A percentile compares a stretch with the other conserved stretches of the same genome.
Evolutionary conservation across 2,888 invertebrate genomes (phyloP).

Genomic region (Euproctis similis): DNA sequence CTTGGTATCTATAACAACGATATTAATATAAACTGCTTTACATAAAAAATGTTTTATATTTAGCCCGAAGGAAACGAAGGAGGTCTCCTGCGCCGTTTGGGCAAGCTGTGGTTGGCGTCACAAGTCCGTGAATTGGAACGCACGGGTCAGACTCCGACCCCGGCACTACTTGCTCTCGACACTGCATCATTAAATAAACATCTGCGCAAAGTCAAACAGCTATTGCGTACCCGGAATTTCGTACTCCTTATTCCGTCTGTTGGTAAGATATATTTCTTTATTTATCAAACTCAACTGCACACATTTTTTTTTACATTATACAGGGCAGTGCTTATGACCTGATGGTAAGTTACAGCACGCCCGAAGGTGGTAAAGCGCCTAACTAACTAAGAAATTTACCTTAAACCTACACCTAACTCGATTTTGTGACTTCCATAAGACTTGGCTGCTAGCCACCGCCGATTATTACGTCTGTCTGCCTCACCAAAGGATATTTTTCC

Average conservation of each 20-base stretch:
- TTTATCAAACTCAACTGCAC: too few relatives aligned
- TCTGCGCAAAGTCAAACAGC: slow-evolving; percentile 85
- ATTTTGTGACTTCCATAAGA: too few relatives aligned
- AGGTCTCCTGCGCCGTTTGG: slow-evolving; percentile 87
- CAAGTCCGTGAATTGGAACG: slow-evolving; percentile 91
- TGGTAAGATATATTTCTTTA: slow-evolving; percentile 84
- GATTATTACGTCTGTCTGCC: too few relatives aligned
- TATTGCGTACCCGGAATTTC: slow-evolving; percentile 88
- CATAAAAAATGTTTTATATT: slow-evolving; percentile 3
- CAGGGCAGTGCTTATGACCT: too few relatives aligned
- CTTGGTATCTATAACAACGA: background rate
- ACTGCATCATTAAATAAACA: slow-evolving; percentile 86
- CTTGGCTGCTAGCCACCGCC: too few relatives aligned
- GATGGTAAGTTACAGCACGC: too few relatives aligned
- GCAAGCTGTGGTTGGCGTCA: slow-evolving; percentile 90
- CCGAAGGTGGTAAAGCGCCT: too few relatives aligned
- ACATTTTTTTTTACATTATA: too few relatives aligned
- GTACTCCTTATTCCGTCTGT: slow-evolving; percentile 91
- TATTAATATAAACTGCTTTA: background rate
- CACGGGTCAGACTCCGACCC: slow-evolving; percentile 77
- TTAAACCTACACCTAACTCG: too few relatives aligned
- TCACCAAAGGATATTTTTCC: too few relatives aligned
- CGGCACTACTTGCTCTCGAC: slow-evolving; percentile 93
- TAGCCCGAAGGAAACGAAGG: slow-evolving; percentile 49
- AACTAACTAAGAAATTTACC: too few relatives aligned